phyloP scores from a whole-genome alignment of 2,113 vertebrate species.

The Vulpes ferrilata region DNA sequence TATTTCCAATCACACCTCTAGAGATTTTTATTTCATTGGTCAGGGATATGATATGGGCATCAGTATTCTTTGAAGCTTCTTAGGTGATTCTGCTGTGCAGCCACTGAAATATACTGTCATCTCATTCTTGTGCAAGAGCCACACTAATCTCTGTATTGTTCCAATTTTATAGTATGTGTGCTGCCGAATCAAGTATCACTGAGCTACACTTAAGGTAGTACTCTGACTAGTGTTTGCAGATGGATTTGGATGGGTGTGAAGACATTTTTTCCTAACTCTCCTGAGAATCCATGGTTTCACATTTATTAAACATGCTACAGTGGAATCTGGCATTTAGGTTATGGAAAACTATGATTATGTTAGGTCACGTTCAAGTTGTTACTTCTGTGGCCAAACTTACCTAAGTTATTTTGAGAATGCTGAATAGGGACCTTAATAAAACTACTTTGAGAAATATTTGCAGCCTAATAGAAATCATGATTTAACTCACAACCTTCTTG shows the following conservation, averaged over 20 bases:
- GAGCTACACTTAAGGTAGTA: not conserved
- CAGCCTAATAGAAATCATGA: not conserved
- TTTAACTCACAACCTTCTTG: not conserved
- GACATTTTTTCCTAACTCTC: not conserved
- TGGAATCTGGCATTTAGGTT: not conserved
- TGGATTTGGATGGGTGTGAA: not conserved
- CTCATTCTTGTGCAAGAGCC: not conserved
- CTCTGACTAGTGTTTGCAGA: not conserved
- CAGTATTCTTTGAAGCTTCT: not conserved
- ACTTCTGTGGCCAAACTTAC: not conserved
- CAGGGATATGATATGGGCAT: not conserved
- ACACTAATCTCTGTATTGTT: not conserved
- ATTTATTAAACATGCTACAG: not conserved
- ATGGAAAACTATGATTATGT: not conserved
- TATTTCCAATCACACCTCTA: not conserved
- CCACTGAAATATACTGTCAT: not conserved
- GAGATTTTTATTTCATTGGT: not conserved
- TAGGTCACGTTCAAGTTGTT: not conserved
- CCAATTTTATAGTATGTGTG: not conserved
- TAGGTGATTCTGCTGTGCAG: not conserved
- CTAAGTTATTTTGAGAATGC: not conserved
- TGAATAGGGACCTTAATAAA: not conserved
- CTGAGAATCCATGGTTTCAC: not conserved
- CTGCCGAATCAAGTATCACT: not conserved
- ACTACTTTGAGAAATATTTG: not conserved